phyloP scores from a whole-genome alignment of 2,888 invertebrate genomes.

The Pristionchus exspectatus region DNA sequence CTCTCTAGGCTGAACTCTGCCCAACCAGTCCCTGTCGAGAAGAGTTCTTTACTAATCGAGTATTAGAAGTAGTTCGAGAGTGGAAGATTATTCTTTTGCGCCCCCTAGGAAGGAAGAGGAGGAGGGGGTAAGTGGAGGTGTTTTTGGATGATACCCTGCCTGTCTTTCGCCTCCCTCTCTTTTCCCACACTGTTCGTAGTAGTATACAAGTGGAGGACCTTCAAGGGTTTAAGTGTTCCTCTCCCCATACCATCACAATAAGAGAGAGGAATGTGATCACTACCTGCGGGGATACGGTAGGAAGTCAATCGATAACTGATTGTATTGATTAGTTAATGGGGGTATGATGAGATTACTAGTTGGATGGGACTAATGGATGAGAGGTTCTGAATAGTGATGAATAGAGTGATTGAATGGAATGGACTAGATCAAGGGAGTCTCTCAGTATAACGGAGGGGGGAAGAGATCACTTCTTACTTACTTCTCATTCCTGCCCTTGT shows the following conservation, averaged over 20 bases:
- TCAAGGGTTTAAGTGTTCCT: conserved; percentile 44
- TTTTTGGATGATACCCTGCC: conserved; percentile 32
- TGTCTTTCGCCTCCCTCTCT: not conserved
- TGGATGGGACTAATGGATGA: conserved; percentile 30
- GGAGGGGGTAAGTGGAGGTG: conserved; percentile 33
- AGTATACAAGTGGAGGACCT: conserved; percentile 38
- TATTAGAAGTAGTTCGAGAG: conserved; percentile 50
- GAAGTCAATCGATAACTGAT: conserved; percentile 39
- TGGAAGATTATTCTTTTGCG: conserved; percentile 15
- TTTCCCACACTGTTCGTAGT: conserved; percentile 27
- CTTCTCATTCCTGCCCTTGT: conserved; percentile 4
- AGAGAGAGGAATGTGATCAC: conserved; percentile 20
- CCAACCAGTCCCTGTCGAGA: not conserved
- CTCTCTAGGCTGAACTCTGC: not conserved
- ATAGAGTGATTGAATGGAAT: conserved; percentile 21
- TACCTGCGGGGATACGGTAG: conserved; percentile 7
- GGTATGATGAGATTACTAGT: conserved; percentile 11
- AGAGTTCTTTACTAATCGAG: conserved; percentile 7
- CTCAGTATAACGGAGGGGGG: conserved; percentile 4
- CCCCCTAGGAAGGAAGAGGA: not conserved
- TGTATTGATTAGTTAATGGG: conserved; percentile 38
- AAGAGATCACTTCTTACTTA: not conserved
- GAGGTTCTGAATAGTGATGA: conserved; percentile 44
- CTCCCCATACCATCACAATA: not conserved
- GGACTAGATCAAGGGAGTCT: conserved; percentile 22